These are phyloP conservation scores for Diloba caeruleocephala DNA, from an alignment of 2,888 invertebrate genomes.

Conservation along the genomic window DNA sequence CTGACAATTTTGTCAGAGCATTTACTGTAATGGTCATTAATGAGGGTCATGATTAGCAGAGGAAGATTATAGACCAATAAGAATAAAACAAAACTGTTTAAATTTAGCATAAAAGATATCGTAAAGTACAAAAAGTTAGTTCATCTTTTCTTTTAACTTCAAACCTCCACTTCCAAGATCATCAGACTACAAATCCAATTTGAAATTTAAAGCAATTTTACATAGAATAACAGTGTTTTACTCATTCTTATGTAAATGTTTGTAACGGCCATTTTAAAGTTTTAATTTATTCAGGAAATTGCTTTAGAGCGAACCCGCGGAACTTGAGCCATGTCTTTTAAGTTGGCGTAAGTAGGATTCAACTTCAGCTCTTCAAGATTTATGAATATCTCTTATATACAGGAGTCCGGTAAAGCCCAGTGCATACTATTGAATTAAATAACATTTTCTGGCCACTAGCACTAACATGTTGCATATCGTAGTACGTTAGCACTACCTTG, in stretches of 20 bases:
- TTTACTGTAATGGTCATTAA: too few species aligned
- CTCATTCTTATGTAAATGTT: constrained; percentile 68
- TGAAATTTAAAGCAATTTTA: constrained; percentile 47
- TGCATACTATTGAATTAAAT: too few species aligned
- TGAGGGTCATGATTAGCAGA: too few species aligned
- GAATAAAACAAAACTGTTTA: too few species aligned
- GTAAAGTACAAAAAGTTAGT: too few species aligned
- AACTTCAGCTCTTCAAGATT: constrained; percentile 42
- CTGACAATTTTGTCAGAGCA: too few species aligned
- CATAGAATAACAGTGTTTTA: constrained; percentile 66
- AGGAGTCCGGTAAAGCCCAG: background rate
- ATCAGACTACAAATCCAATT: constrained; percentile 23
- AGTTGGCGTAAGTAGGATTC: constrained; percentile 22
- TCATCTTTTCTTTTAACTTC: too few species aligned
- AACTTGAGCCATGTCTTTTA: constrained; percentile 37
- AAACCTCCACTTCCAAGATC: background rate
- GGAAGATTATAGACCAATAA: too few species aligned
- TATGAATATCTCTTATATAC: constrained; percentile 27
- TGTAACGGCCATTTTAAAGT: constrained; percentile 70
- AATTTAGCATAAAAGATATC: too few species aligned
- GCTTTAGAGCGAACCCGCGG: constrained; percentile 53
- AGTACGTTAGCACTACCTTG: too few species aligned
- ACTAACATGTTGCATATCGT: too few species aligned
- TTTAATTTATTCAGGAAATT: constrained; percentile 74
- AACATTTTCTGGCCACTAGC: too few species aligned